These are phyloP conservation scores for Regulus satrapa DNA, from an alignment of 2,113 vertebrate species.

Conservation along the genomic window DNA sequence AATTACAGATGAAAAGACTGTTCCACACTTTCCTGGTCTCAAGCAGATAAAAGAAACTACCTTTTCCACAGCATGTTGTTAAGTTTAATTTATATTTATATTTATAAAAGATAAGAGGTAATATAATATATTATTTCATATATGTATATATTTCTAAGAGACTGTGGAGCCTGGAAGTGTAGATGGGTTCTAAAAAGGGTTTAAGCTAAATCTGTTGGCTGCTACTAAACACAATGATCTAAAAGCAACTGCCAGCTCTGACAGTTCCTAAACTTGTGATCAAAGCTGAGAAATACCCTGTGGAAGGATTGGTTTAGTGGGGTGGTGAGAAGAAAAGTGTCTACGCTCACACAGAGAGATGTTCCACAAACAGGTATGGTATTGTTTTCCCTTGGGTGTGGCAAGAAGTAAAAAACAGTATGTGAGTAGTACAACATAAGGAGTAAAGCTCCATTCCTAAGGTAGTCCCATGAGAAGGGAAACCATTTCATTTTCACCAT, in stretches of 20 bases:
- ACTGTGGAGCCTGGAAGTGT: not conserved
- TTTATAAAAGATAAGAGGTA: no score
- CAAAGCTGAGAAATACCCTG: not conserved
- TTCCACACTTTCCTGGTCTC: not conserved
- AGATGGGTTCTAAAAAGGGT: not conserved
- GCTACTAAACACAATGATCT: not conserved
- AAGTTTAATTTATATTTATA: not conserved
- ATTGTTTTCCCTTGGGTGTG: not conserved
- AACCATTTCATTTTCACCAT: not conserved
- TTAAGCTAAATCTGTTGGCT: not conserved
- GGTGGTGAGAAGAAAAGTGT: not conserved
- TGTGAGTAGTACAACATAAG: not conserved
- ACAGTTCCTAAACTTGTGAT: not conserved
- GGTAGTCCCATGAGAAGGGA: not conserved
- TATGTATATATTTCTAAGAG: no score
- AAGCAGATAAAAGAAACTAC: not conserved
- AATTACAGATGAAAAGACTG: not conserved
- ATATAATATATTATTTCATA: no score
- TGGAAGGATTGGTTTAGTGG: not conserved
- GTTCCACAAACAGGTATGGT: not conserved
- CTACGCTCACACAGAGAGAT: not conserved
- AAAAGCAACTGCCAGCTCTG: not conserved
- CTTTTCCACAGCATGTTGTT: not conserved
- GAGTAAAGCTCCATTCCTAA: not conserved
- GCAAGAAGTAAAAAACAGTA: not conserved